Evolutionary conservation across 2,797 vertebrate species (phyloP).

Genomic region (Sebastes alutus): DNA sequence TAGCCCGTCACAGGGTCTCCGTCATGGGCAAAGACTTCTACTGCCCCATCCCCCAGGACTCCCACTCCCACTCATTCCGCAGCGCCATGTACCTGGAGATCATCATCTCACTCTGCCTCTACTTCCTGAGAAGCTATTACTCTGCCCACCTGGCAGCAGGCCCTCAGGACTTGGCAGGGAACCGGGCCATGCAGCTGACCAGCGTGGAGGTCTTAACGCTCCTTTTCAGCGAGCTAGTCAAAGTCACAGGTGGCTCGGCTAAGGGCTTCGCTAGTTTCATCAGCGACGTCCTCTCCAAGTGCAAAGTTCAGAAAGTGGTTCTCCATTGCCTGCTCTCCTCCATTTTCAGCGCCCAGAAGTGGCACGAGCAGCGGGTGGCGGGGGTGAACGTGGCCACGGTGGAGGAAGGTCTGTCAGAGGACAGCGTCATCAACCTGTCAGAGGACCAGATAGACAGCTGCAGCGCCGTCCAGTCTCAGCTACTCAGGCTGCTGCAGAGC

Average conservation of each 20-base stretch:
- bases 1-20: slow-evolving; percentile 94
- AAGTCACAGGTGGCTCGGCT: slow-evolving; percentile 93
- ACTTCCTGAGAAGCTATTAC: slow-evolving; percentile 96
- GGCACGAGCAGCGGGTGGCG: slow-evolving; percentile 90
- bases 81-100: slow-evolving; percentile 99
- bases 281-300: slow-evolving; percentile 95
- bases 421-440: slow-evolving; percentile 96
- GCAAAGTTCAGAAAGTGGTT: slow-evolving; percentile 98
- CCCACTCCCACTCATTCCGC: slow-evolving; percentile 93
- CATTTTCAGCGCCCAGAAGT: slow-evolving; percentile 97
- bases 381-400: slow-evolving; percentile 87
- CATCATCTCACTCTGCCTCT: slow-evolving; percentile 96
- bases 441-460: slow-evolving; percentile 96
- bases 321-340: slow-evolving; percentile 96
- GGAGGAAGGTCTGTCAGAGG: slow-evolving; percentile 97
- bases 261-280: slow-evolving; percentile 99
- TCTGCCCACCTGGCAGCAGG: slow-evolving; percentile 91
- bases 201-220: slow-evolving; percentile 96
- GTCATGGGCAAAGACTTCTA: slow-evolving; percentile 99
- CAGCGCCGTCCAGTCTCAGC: slow-evolving; percentile 94
- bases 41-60: slow-evolving; percentile 95
- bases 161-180: slow-evolving; percentile 93
- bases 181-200: slow-evolving; percentile 98
- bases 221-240: slow-evolving; percentile 92
- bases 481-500: slow-evolving; percentile 92